phyloP scores from a whole-genome alignment of 2,113 vertebrate genomes.

The Ammospiza caudacuta region DNA sequence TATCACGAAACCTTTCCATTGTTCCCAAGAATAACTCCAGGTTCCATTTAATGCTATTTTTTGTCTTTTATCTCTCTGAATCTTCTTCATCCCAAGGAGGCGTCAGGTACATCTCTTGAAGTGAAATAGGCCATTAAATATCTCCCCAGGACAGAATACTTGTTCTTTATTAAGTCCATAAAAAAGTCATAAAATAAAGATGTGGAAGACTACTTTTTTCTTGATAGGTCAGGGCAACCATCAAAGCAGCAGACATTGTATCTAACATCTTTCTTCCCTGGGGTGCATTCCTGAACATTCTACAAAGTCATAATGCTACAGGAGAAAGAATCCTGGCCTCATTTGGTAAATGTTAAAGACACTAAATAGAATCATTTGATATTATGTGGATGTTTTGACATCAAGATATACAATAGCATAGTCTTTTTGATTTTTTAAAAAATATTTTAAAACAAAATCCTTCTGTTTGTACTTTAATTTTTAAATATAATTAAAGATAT shows the following conservation, averaged over 20 bases:
- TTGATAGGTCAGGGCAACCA: not conserved
- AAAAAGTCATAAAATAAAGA: constrained; percentile 48
- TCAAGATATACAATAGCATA: not conserved
- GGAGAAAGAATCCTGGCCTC: not conserved
- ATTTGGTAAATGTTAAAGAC: not conserved
- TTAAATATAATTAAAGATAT: not conserved
- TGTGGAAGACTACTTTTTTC: constrained; percentile 28
- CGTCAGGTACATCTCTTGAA: constrained; percentile 17
- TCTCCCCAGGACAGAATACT: constrained; percentile 23
- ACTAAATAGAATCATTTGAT: not conserved
- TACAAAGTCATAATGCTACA: not conserved
- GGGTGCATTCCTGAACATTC: constrained; percentile 4
- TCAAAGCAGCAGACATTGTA: constrained; percentile 24
- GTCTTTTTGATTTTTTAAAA: not conserved
- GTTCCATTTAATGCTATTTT: not conserved
- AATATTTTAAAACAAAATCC: not conserved
- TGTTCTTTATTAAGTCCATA: constrained; percentile 55
- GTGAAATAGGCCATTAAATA: constrained; percentile 39
- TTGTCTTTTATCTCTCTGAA: constrained; percentile 4
- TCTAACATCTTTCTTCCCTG: constrained; percentile 25
- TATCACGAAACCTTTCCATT: not conserved
- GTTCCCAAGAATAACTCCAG: not conserved
- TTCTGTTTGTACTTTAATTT: not conserved
- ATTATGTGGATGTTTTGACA: not conserved
- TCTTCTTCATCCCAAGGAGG: constrained; percentile 33